Evolutionary conservation across 2,113 vertebrate genomes (phyloP).

Genomic region (Oncorhynchus mykiss): DNA sequence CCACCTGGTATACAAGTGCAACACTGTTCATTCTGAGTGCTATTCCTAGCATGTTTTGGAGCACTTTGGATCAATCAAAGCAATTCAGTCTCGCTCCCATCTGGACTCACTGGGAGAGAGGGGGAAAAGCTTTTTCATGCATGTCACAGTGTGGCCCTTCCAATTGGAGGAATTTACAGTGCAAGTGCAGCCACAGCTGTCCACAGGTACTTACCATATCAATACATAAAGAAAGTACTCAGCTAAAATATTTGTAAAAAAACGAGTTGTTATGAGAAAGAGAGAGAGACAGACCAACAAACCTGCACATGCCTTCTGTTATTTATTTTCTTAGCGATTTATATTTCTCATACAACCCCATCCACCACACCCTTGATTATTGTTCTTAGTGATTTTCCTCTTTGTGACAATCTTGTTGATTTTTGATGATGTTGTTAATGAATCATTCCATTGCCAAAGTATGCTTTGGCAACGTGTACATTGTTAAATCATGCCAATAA

Average conservation of each 20-base stretch:
- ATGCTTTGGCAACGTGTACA: too few relatives aligned
- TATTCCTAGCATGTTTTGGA: neutral
- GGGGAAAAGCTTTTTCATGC: constrained; percentile 29
- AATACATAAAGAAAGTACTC: neutral
- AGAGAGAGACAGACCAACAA: too few relatives aligned
- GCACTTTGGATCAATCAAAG: neutral
- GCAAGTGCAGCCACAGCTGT: neutral
- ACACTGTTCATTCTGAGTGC: neutral
- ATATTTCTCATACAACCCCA: too few relatives aligned
- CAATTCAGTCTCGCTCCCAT: too few relatives aligned
- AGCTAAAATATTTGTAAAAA: constrained; percentile 15
- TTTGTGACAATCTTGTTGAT: too few relatives aligned
- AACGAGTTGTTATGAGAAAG: neutral
- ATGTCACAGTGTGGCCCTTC: neutral
- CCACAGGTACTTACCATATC: constrained; percentile 1
- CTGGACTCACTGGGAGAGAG: neutral
- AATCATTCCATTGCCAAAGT: too few relatives aligned
- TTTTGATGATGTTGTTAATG: too few relatives aligned
- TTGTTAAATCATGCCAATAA: too few relatives aligned
- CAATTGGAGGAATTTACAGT: constrained; percentile 11
- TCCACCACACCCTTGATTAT: too few relatives aligned
- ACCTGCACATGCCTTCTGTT: too few relatives aligned
- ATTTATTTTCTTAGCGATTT: too few relatives aligned
- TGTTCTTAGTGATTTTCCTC: too few relatives aligned
- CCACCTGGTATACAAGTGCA: neutral